Evolutionary conservation across 1,140 invertebrate genomes (phyloP).

Genomic region (Nilaparvata lugens): DNA sequence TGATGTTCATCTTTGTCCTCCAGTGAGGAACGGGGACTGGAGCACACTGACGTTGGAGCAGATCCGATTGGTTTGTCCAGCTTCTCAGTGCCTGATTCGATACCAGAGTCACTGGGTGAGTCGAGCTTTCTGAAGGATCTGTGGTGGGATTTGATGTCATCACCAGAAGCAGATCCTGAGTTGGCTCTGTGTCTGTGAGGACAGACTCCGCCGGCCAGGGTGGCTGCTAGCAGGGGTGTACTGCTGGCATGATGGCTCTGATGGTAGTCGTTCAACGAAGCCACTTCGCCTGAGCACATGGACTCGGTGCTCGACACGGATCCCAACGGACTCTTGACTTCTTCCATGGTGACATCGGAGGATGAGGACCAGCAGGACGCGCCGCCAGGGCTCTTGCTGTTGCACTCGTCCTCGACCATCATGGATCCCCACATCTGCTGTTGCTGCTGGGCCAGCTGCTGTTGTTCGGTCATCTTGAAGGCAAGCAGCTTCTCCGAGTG

Average conservation of each 20-base stretch:
- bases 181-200: conserved; percentile 54
- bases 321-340: conserved; percentile 71
- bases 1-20: conserved; percentile 63
- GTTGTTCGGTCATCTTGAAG: conserved; percentile 83
- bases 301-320: conserved; percentile 80
- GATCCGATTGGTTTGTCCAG: conserved; percentile 57
- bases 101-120: conserved; percentile 84
- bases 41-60: conserved; percentile 69
- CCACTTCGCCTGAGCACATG: conserved; percentile 52
- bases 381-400: conserved; percentile 45
- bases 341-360: conserved; percentile 59
- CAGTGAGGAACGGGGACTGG: conserved; percentile 72
- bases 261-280: conserved; percentile 42
- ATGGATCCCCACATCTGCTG: conserved; percentile 44
- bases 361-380: conserved; percentile 54
- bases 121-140: conserved; percentile 70
- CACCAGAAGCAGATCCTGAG: conserved; percentile 60
- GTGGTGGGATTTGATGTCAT: conserved; percentile 47
- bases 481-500: conserved; percentile 93
- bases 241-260: conserved; percentile 42
- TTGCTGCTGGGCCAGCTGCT: conserved; percentile 50
- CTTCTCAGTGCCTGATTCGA: conserved; percentile 85
- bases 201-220: conserved; percentile 55
- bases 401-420: conserved; percentile 26
- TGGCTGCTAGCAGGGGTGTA: conserved; percentile 66